Conservation (phyloP, 2,113 vertebrate genomes). For the Danio rerio region GRCz12tu NC_133190.1:40543001-40543500, state of each 20-base stretch:
- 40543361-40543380: background rate
- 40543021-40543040: background rate
- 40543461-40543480: background rate
- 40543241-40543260: background rate
- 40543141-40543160: slow-evolving; percentile 17
- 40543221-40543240: background rate
- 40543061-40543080: slow-evolving; percentile 12
- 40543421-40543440: background rate
- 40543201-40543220: background rate
- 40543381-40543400: slow-evolving; percentile 1
- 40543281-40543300: background rate
- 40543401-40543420: slow-evolving; percentile 8
- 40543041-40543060: background rate
- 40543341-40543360: background rate
- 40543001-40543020: slow-evolving; percentile 65
- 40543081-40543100: slow-evolving; percentile 49
- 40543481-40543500: background rate
- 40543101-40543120: slow-evolving; percentile 60
- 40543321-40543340: background rate
- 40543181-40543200: background rate
- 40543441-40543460: background rate
- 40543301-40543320: too few relatives aligned
- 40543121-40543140: background rate
- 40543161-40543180: background rate
- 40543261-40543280: background rate